Conservation (phyloP, 2,797 vertebrate genomes). For the Pseudochromis fuscus region DNA sequence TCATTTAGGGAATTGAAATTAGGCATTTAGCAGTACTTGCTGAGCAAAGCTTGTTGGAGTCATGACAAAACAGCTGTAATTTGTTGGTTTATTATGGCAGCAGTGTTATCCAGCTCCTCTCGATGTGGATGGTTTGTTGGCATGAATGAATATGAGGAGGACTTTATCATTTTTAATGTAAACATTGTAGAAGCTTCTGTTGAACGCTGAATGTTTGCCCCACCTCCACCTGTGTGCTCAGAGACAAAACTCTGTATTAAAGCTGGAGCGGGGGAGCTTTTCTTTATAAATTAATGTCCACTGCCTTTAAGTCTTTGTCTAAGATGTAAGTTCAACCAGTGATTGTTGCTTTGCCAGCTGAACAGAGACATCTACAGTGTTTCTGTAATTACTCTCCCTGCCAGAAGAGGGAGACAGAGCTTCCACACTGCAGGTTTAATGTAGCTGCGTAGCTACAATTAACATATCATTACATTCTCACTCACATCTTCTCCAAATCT, state of each 20-base stretch:
- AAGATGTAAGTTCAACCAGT: no score
- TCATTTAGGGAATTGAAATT: conserved; percentile 59
- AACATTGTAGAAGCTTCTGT: conserved; percentile 30
- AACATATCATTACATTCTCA: not conserved
- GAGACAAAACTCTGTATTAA: not conserved
- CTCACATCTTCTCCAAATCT: not conserved
- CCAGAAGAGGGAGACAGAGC: no score
- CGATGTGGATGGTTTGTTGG: conserved; percentile 14
- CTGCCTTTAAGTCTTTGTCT: no score
- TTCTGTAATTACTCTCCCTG: no score
- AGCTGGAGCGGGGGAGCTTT: no score
- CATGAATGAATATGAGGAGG: conserved; percentile 23
- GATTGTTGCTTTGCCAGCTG: no score
- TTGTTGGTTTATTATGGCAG: conserved; percentile 46
- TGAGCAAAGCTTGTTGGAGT: conserved; percentile 52
- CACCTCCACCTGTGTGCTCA: not conserved
- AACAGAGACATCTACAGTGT: no score
- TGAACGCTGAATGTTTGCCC: not conserved
- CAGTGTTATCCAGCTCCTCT: conserved; percentile 29
- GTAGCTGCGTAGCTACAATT: not conserved
- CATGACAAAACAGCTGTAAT: conserved; percentile 51
- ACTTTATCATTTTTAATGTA: conserved; percentile 36
- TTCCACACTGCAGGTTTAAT: not conserved
- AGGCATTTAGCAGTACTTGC: conserved; percentile 52
- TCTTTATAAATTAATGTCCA: no score